Evolutionary conservation across 2,888 invertebrate species (phyloP).

Genomic region (Zaprionus lineosus): DNA sequence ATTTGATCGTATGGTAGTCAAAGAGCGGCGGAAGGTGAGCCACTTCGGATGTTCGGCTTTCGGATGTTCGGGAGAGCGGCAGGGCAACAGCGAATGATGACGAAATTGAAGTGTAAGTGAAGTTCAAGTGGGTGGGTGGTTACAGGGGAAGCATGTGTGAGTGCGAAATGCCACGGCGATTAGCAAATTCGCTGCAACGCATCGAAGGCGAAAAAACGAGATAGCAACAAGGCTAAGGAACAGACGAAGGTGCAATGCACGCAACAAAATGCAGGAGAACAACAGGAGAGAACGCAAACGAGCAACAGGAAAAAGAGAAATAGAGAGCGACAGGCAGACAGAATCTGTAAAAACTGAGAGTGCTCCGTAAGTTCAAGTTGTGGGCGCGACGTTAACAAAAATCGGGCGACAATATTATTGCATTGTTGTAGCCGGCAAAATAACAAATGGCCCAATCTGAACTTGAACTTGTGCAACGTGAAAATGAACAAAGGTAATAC

Average conservation of each 20-base stretch:
- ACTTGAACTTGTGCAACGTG: slow-evolving; percentile 55
- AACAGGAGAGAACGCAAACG: background rate
- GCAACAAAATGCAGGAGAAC: slow-evolving; percentile 59
- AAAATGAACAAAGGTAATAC: slow-evolving; percentile 9
- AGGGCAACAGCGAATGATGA: slow-evolving; percentile 20
- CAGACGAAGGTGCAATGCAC: slow-evolving; percentile 71
- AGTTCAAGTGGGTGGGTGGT: slow-evolving; percentile 24
- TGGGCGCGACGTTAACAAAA: slow-evolving; percentile 43
- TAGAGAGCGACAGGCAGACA: slow-evolving; percentile 9
- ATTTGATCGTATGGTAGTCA: slow-evolving; percentile 46
- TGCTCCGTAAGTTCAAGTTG: slow-evolving; percentile 48
- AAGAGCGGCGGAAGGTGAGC: too few species aligned
- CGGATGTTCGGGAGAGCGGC: background rate
- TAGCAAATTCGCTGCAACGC: slow-evolving; percentile 76
- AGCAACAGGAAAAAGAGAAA: slow-evolving; percentile 9
- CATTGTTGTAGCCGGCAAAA: slow-evolving; percentile 46
- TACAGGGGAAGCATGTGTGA: slow-evolving; percentile 22
- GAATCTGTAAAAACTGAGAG: slow-evolving; percentile 1
- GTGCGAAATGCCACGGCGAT: slow-evolving; percentile 70
- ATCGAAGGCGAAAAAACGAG: slow-evolving; percentile 68
- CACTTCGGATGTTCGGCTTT: slow-evolving; percentile 1
- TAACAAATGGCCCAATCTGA: slow-evolving; percentile 35
- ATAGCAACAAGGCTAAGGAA: slow-evolving; percentile 30
- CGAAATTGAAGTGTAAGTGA: slow-evolving; percentile 7
- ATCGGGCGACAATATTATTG: slow-evolving; percentile 20